Conservation (phyloP, 2,888 invertebrate genomes). For the Trichacis sp. region DNA sequence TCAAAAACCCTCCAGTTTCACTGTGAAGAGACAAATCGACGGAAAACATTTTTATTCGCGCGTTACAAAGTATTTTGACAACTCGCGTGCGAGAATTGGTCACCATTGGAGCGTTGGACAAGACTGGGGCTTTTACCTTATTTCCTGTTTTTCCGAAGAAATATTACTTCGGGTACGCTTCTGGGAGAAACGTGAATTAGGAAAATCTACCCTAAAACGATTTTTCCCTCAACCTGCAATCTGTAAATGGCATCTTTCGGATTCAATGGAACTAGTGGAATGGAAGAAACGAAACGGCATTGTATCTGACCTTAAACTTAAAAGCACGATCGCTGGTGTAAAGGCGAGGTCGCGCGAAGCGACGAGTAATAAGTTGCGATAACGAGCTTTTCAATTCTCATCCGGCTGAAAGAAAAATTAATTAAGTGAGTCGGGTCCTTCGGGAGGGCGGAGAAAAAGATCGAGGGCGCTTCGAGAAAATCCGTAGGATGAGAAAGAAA, state of each 20-base stretch:
- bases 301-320: slow-evolving; percentile 4
- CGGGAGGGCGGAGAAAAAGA: slow-evolving; percentile 28
- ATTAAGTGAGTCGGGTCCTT: slow-evolving; percentile 56
- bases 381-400: slow-evolving; percentile 58
- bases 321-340: background rate
- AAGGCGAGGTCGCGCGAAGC: slow-evolving; percentile 2
- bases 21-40: no score
- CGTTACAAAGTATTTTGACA: no score
- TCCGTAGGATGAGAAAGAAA: slow-evolving; percentile 25
- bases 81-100: no score
- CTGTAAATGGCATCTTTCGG: background rate
- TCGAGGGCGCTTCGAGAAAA: slow-evolving; percentile 29
- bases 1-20: no score
- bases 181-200: no score
- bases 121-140: no score
- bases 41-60: no score
- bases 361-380: slow-evolving; percentile 47
- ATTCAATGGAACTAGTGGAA: background rate
- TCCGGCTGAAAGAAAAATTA: slow-evolving; percentile 61
- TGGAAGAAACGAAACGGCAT: background rate
- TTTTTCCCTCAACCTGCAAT: background rate
- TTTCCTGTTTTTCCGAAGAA: no score
- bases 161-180: no score
- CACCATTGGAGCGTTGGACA: no score
- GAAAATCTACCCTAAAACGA: no score